A percentile compares a stretch with the other conserved stretches of the same genome.
Conservation (phyloP, 2,113 vertebrate species). For the Seriola quinqueradiata region DNA sequence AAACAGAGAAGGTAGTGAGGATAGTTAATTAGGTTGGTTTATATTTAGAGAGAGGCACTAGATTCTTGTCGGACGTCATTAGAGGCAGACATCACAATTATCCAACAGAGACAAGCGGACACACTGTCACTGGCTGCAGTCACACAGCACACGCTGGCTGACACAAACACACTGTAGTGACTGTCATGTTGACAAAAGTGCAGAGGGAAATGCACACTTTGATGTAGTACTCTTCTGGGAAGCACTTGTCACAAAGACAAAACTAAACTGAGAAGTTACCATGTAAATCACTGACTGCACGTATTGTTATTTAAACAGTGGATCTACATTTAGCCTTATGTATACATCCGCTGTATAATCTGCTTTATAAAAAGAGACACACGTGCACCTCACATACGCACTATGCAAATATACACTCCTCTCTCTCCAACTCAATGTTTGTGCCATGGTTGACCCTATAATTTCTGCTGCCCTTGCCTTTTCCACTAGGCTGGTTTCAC, state of each 20-base stretch:
- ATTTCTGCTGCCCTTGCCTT: slow-evolving; percentile 68
- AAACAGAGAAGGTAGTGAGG: slow-evolving; percentile 72
- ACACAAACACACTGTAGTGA: slow-evolving; percentile 14
- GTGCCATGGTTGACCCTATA: slow-evolving; percentile 67
- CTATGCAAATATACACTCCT: slow-evolving; percentile 71
- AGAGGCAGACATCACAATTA: slow-evolving; percentile 59
- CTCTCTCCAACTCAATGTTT: slow-evolving; percentile 48
- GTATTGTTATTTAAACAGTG: slow-evolving; percentile 40
- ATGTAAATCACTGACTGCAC: slow-evolving; percentile 2
- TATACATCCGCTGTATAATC: slow-evolving; percentile 68
- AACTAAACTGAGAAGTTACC: not conserved
- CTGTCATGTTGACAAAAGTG: slow-evolving; percentile 15
- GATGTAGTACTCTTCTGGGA: not conserved
- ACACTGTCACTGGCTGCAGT: slow-evolving; percentile 31
- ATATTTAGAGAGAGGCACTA: slow-evolving; percentile 68
- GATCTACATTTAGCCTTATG: slow-evolving; percentile 58
- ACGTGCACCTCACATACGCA: slow-evolving; percentile 52
- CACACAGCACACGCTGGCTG: slow-evolving; percentile 2
- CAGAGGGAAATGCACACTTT: slow-evolving; percentile 1
- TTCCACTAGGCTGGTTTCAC: slow-evolving; percentile 53
- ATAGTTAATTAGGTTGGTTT: slow-evolving; percentile 72
- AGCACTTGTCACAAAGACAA: not conserved
- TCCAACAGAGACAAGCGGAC: slow-evolving; percentile 28
- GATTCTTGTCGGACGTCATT: slow-evolving; percentile 55
- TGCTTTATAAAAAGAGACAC: slow-evolving; percentile 64